A percentile compares a stretch with the other conserved stretches of the same genome.
Conservation (phyloP, 2,113 vertebrate species). For the Gallinago jamesoni region DNA sequence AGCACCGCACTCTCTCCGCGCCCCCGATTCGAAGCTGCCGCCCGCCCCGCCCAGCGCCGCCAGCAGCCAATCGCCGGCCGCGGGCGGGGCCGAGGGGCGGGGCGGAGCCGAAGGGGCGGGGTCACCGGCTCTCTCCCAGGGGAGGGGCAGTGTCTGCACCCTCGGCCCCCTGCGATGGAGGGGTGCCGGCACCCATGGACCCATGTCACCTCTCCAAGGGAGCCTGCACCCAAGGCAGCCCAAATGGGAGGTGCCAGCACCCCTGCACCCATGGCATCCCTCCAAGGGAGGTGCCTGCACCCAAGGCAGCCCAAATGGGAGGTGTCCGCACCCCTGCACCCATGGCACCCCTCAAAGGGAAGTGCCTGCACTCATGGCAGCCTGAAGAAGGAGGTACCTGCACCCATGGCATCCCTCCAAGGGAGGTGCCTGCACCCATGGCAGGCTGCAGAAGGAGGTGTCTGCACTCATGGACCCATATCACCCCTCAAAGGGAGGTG, state of each 20-base stretch:
- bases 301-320: too few species aligned
- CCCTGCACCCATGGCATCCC: neutral
- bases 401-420: neutral
- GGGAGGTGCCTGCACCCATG: neutral
- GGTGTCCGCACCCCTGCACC: neutral
- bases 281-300: too few species aligned
- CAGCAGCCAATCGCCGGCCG: neutral
- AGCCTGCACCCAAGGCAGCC: neutral
- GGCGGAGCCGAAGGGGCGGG: neutral
- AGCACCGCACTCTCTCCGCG: neutral
- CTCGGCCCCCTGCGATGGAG: too few species aligned
- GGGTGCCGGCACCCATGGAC: too few species aligned
- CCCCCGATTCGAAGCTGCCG: constrained; percentile 35
- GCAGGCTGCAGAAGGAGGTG: too few species aligned
- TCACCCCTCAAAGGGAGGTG: neutral
- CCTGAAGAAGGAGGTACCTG: neutral
- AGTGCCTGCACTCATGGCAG: neutral
- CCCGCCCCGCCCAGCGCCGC: constrained; percentile 6
- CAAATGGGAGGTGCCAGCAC: too few species aligned
- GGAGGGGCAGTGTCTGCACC: neutral
- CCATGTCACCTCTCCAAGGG: too few species aligned
- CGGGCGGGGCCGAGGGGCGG: neutral
- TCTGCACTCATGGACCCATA: too few species aligned
- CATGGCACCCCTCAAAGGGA: neutral
- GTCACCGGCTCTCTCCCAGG: neutral